phyloP scores from a whole-genome alignment of 2,797 vertebrate species.

The Eulemur coronatus region DNA sequence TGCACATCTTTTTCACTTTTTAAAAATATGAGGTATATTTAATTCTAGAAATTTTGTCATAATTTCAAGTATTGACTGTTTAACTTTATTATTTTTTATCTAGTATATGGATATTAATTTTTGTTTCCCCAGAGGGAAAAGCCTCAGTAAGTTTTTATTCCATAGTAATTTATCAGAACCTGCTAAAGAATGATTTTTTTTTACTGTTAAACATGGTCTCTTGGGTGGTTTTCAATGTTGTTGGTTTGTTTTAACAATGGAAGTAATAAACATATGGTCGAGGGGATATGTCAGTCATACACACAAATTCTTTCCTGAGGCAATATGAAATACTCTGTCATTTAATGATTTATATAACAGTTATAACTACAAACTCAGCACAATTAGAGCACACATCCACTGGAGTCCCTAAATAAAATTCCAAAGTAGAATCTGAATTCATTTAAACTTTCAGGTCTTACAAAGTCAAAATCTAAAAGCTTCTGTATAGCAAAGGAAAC shows the following conservation, averaged over 20 bases:
- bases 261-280: constrained; percentile 23
- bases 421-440: neutral
- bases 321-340: constrained; percentile 11
- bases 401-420: neutral
- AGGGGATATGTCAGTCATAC: neutral
- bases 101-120: neutral
- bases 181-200: constrained; percentile 10
- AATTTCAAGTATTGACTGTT: neutral
- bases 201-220: neutral
- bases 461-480: neutral
- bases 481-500: too few relatives aligned
- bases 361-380: neutral
- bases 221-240: neutral
- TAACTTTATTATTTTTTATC: neutral
- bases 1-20: neutral
- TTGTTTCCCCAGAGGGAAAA: neutral
- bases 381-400: neutral
- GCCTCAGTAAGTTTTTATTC: neutral
- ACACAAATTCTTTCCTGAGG: neutral
- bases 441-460: neutral
- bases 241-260: constrained; percentile 43
- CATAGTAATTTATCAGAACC: constrained; percentile 2
- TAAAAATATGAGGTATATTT: neutral
- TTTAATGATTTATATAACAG: constrained; percentile 48
- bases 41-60: neutral